Evolutionary conservation across 2,888 invertebrate genomes (phyloP), one percentile per base, ranked within the genome.

Genomic region (Pteria penguin): DNA sequence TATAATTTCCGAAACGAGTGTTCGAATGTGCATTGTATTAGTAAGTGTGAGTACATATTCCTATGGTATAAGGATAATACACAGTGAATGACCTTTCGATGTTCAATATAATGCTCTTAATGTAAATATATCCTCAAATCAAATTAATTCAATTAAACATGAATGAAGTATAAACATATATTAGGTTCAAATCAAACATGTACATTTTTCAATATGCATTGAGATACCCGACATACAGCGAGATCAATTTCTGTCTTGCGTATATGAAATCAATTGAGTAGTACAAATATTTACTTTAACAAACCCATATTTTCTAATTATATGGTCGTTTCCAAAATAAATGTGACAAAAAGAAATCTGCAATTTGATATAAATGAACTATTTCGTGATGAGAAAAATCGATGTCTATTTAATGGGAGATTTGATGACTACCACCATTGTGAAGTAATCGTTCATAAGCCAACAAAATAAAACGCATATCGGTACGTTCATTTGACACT

Each of bases 241-340:
- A 45, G 45, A 45, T 45, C 45, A 45, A 45, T 45, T 45, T 45
- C 45, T 8, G 8, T 18, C 45, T 45, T 45, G 45, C 0, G 18
- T 45, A 45, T 45, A 14, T 29, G 60, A 60, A 26, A 60, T 26
- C 1, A 68, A 68, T 57, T 24, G 32, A 68, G 55, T 32, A 55
- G 26, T 52, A 31, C 32, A 68, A 68, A 68, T 68, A 68, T 68
- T 68, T 57, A 57, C 68, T 67, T 55, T 32, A 31, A 55, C 57
- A 52, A 31, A 68, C 54, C 68, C 45, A 32, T 26, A 31, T 55
- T 52, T 68, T 68, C 55, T 68, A 68, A 68, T 68, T 68, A 68
- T 33, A 45, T 68, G 68, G 68, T 68, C 68, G 57, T 31, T 68
- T 68, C 68, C 68, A 68, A 68, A 68, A 68, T 55, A 68, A 68